Percentiles rank a stretch among this genome's conserved stretches.
phyloP scores from a whole-genome alignment of 1,140 invertebrate genomes.

The Ceratina calcarata region DNA sequence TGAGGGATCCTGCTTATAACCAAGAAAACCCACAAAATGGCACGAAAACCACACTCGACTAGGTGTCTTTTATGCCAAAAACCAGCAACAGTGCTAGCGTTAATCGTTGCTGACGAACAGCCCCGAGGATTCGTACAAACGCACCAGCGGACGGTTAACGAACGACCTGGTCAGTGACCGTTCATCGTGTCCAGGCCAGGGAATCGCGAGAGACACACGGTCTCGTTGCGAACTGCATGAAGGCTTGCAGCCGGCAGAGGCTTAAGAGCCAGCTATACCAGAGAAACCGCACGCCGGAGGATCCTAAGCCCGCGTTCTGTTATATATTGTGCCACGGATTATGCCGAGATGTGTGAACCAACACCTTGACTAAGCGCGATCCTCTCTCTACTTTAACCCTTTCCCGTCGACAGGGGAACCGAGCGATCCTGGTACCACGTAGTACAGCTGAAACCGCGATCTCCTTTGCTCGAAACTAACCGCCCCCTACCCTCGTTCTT shows the following conservation, averaged over 20 bases:
- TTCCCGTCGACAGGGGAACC: slow-evolving; percentile 32
- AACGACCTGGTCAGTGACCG: slow-evolving; percentile 28
- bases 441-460: slow-evolving; percentile 30
- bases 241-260: slow-evolving; percentile 60
- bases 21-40: too few relatives aligned
- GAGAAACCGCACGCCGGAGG: slow-evolving; percentile 66
- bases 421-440: background rate
- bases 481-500: background rate
- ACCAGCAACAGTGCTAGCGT: background rate
- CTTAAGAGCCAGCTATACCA: slow-evolving; percentile 54
- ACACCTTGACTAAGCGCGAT: slow-evolving; percentile 67
- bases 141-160: slow-evolving; percentile 29
- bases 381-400: slow-evolving; percentile 60
- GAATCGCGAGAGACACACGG: slow-evolving; percentile 34
- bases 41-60: background rate
- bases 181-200: slow-evolving; percentile 37
- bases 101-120: slow-evolving; percentile 53
- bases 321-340: slow-evolving; percentile 68
- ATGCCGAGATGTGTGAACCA: slow-evolving; percentile 74
- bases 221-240: slow-evolving; percentile 54
- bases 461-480: slow-evolving; percentile 52
- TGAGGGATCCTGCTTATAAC: too few relatives aligned
- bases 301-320: slow-evolving; percentile 55
- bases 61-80: too few relatives aligned
- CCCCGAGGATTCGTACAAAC: slow-evolving; percentile 12